Conservation (phyloP, 2,888 invertebrate species). For the Rotaria socialis region DNA sequence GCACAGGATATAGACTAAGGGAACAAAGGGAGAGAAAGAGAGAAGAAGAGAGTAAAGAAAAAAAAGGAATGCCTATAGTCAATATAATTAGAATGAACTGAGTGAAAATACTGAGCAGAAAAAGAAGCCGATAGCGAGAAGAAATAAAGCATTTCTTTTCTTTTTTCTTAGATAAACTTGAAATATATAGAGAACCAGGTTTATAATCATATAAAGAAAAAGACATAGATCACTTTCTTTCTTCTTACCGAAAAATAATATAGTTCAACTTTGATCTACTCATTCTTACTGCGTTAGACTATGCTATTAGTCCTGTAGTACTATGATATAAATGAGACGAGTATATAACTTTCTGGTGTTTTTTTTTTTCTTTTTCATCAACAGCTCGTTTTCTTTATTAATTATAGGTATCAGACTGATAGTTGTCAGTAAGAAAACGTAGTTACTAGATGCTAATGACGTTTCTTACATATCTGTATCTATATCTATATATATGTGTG, state of each 20-base stretch:
- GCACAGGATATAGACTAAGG: not conserved
- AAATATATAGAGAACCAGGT: not conserved
- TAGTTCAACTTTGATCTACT: not conserved
- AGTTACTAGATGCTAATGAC: not conserved
- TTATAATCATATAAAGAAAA: not conserved
- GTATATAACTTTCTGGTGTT: not conserved
- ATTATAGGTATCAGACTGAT: not conserved
- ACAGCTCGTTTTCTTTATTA: not conserved
- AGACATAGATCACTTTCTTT: not conserved
- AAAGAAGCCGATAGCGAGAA: not conserved
- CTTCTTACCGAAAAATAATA: not conserved
- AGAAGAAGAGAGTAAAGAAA: not conserved
- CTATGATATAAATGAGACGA: not conserved
- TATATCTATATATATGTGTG: not conserved
- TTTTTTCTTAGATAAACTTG: not conserved
- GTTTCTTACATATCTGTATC: not conserved
- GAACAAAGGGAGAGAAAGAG: not conserved
- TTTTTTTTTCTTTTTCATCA: not conserved
- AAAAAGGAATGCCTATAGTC: conserved; percentile 12
- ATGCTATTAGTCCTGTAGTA: not conserved
- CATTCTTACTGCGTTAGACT: not conserved
- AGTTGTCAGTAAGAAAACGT: not conserved
- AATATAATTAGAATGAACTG: not conserved
- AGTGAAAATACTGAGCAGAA: not conserved
- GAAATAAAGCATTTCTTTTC: not conserved